Conservation (phyloP, 2,113 vertebrate species). For the human (Homo sapiens) region GRCh38 chr1:94942001-94942500, state of each 20-base stretch:
- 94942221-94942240: neutral
- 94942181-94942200: neutral
- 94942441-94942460: neutral
- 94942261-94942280: neutral
- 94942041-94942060: too few species aligned
- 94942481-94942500: neutral
- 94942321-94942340: neutral
- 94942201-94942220: neutral
- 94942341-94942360: neutral
- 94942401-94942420: neutral
- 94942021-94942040: too few species aligned
- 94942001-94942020: too few species aligned
- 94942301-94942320: neutral
- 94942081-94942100: too few species aligned
- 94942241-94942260: neutral
- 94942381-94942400: neutral
- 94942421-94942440: neutral
- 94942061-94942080: too few species aligned
- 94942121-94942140: neutral
- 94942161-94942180: neutral
- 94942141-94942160: neutral
- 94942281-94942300: slow-evolving; percentile 30
- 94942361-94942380: neutral
- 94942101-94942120: too few species aligned
- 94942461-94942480: neutral